Evolutionary conservation across 2,797 vertebrate species (phyloP).

Genomic region (Threskiornis aethiopicus): DNA sequence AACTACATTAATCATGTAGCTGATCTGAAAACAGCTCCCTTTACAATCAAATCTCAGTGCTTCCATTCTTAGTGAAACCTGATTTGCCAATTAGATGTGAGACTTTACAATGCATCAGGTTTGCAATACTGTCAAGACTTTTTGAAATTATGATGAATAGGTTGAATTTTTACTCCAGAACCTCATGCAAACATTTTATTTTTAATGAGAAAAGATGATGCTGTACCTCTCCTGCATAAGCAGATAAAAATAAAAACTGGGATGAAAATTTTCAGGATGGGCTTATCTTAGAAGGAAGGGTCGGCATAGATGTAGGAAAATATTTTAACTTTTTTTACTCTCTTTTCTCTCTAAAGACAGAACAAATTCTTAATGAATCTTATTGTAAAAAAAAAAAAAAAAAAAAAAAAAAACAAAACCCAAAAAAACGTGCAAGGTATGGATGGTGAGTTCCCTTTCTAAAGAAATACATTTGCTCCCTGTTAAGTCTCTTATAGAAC

Average conservation of each 20-base stretch:
- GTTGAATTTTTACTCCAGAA: not conserved
- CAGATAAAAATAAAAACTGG: not conserved
- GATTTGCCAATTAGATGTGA: slow-evolving; percentile 1
- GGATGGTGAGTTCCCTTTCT: not conserved
- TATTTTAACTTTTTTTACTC: not conserved
- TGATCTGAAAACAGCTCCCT: not conserved
- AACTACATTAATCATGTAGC: not conserved
- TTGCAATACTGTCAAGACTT: not conserved
- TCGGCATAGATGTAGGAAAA: not conserved
- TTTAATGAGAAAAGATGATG: slow-evolving; percentile 34
- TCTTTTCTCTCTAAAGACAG: not conserved
- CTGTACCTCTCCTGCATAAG: not conserved
- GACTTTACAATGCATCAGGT: not conserved
- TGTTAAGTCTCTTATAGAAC: not conserved
- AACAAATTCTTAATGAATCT: not conserved
- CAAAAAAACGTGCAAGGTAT: no score
- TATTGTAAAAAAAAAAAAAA: not conserved
- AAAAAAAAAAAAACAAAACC: no score
- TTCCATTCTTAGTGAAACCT: not conserved
- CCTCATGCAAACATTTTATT: not conserved
- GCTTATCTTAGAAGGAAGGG: not conserved
- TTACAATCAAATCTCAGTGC: not conserved
- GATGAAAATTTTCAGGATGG: not conserved
- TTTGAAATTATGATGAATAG: slow-evolving; percentile 22
- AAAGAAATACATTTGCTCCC: not conserved